Conservation (phyloP, 2,113 vertebrate species). For the Potamarius usumacintae region DNA sequence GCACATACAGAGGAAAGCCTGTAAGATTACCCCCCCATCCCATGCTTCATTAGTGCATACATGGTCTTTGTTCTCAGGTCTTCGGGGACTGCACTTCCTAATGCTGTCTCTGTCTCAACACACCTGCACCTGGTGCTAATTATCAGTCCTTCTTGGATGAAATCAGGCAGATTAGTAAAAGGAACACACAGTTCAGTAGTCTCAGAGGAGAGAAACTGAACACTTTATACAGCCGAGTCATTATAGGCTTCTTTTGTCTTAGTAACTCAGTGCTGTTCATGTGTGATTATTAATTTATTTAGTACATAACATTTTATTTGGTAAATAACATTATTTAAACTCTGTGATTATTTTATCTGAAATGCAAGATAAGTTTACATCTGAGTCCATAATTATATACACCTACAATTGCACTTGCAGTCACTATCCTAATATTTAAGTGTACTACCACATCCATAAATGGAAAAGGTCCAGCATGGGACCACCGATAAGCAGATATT, state of each 20-base stretch:
- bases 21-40: conserved; percentile 56
- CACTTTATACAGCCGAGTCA: not conserved
- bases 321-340: not conserved
- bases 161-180: not conserved
- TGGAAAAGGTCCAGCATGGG: not conserved
- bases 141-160: not conserved
- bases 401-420: not conserved
- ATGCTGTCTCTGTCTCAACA: not conserved
- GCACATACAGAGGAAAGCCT: conserved; percentile 56
- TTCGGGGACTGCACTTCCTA: conserved; percentile 15
- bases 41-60: not conserved
- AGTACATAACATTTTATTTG: conserved; percentile 5
- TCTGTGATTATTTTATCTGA: not conserved
- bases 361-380: not conserved
- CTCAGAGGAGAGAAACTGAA: conserved; percentile 15
- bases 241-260: not conserved
- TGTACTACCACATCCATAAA: not conserved
- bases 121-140: conserved; percentile 19
- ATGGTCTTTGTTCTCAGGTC: not conserved
- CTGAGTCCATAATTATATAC: not conserved
- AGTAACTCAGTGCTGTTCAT: conserved; percentile 6
- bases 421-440: not conserved
- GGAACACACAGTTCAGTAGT: not conserved
- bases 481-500: not conserved
- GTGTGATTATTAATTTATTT: not conserved